Evolutionary conservation across 1,140 invertebrate genomes (phyloP), one percentile per base, ranked within the genome.

Genomic region (Gonioctena quinquepunctata): DNA sequence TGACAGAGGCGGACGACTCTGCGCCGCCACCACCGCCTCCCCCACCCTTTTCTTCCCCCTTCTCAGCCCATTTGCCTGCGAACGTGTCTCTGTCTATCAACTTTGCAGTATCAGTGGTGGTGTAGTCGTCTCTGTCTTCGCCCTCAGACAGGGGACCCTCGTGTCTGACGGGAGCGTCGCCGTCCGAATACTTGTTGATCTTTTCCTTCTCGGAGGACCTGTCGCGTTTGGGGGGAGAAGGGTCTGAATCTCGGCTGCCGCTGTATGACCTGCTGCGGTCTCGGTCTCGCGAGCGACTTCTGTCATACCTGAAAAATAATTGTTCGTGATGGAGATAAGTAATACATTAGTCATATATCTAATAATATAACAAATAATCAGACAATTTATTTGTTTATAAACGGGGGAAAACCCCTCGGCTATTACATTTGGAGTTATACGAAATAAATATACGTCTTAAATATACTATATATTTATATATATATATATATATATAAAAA

Each of bases 111-210:
- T 71, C 67, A 59, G 63, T 71, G 22, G 33, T 72, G 6, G 73
- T 81, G 62, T 82, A 83, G 68, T 89, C 89, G 77, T 92, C 90
- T 66, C 90, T 86, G 71, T 91, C 91, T 76, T 91, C 90, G 3
- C 90, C 90, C 76, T 91, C 90, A 77, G 90, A 91, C 69, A 91
- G 82, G 61, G 90, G 89, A 61, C 89, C 89, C 72, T 89, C 88
- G 56, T 89, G 88, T 70, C 87, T 83, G 26, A 82, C 84, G 74
- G 77, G 82, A 80, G 57, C 48, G 18, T 83, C 85, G n/a, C 84
- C 84, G 2, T 85, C 86, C 0, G 87, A 76, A 81, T 89, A 88
- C 72, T 88, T 88, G 77, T 89, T 89, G 28, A 89, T 87, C 66
- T 88, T 87, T 28, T 89, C 88, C 66, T 88, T 89, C 0, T 86